These are phyloP conservation scores for Sebastes taczanowskii DNA, from an alignment of 2,797 vertebrate species.

Conservation along the genomic window DNA sequence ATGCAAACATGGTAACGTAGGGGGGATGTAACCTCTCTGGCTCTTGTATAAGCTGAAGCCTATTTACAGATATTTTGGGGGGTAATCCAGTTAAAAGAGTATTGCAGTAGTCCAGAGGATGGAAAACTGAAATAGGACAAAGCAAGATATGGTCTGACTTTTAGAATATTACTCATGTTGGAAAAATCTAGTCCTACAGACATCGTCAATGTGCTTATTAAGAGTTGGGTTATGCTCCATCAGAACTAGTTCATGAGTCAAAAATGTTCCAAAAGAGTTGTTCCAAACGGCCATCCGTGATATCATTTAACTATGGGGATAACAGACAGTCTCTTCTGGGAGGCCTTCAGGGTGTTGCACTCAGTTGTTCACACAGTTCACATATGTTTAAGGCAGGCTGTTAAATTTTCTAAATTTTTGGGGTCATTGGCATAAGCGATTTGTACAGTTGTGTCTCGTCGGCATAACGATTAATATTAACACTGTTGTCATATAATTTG, in stretches of 20 bases:
- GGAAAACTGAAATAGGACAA: neutral
- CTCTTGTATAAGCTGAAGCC: neutral
- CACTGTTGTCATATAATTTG: neutral
- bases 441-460: neutral
- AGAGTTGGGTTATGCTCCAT: neutral
- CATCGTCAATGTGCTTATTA: neutral
- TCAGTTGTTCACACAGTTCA: neutral
- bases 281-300: neutral
- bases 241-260: neutral
- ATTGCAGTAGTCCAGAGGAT: conserved; percentile 2
- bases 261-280: neutral
- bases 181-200: neutral
- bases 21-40: neutral
- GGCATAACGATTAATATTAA: neutral
- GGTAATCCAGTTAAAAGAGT: neutral
- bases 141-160: neutral
- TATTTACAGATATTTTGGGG: neutral
- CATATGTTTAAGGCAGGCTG: neutral
- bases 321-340: neutral
- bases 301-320: neutral
- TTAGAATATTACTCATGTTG: neutral
- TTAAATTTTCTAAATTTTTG: neutral
- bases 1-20: neutral
- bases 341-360: neutral
- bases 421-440: neutral